Percentiles rank a stretch among this genome's conserved stretches.
Evolutionary conservation across 2,888 invertebrate genomes (phyloP).

Genomic region (Chesias legatella): DNA sequence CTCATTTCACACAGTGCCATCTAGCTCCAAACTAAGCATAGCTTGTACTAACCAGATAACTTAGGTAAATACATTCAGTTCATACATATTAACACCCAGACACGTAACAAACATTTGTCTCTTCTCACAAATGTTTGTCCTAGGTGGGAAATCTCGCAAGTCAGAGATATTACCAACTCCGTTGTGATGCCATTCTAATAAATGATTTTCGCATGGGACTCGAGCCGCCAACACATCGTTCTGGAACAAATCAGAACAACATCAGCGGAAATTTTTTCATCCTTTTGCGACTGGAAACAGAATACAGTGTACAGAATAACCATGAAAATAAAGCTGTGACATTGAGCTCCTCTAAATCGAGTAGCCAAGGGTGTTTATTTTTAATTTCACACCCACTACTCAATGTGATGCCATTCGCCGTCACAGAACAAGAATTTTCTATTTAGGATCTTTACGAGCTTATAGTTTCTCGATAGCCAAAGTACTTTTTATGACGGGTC

Average conservation of each 20-base stretch:
- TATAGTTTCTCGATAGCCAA: conserved; percentile 39
- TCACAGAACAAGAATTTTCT: conserved; percentile 60
- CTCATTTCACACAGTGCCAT: too few relatives aligned
- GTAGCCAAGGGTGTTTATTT: conserved; percentile 64
- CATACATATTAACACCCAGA: too few relatives aligned
- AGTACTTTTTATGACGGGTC: conserved; percentile 18
- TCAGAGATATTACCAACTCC: too few relatives aligned
- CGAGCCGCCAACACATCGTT: not conserved
- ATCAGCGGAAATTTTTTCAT: conserved; percentile 16
- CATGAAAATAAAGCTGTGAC: conserved; percentile 53
- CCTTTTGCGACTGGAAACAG: conserved; percentile 23
- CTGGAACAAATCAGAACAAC: conserved; percentile 9
- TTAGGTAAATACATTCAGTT: too few relatives aligned
- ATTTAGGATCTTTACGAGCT: conserved; percentile 51
- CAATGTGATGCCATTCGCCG: conserved; percentile 43
- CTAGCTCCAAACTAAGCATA: too few relatives aligned
- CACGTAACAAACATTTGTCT: too few relatives aligned
- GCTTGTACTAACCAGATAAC: too few relatives aligned
- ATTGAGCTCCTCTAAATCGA: conserved; percentile 64
- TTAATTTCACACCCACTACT: conserved; percentile 63
- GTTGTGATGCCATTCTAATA: too few relatives aligned
- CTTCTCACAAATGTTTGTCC: too few relatives aligned
- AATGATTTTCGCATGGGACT: too few relatives aligned
- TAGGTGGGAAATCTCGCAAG: too few relatives aligned
- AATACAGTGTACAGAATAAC: conserved; percentile 45